Evolutionary conservation across 2,113 vertebrate genomes (phyloP), one percentile per base, ranked within the genome.

Genomic region (Neomonachus schauinslandi): DNA sequence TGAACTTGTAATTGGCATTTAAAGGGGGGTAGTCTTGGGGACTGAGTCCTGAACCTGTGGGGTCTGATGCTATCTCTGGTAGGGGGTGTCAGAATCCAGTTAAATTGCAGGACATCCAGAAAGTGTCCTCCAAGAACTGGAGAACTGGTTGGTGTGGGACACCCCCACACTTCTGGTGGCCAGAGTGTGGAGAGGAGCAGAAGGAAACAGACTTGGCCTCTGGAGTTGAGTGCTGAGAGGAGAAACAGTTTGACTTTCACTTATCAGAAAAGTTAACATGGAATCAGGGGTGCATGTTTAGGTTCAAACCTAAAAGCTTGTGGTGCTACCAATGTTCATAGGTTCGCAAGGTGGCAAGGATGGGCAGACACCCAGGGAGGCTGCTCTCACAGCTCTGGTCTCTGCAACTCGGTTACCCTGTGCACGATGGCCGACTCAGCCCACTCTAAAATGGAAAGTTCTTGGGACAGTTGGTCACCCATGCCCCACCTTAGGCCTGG

Each of bases 321-420:
- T 12, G 57, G 65, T 19, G 19, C 33, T 26, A 5, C 84, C 21
- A 0, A 1, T 5, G 51, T 10, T 74, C 42, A 51, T 10, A 10
- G 7, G 4, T 14, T 2, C 14, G 11, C 0, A 7, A 59, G 46
- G 72, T 24, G 83, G 51, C 0, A 0, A n/a, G 22, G 82, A 2
- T 3, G 7, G 77, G 49, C 28, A 33, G 82, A 31, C 39, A 8
- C 15, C 39, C 1, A 7, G 0, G 51, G 2, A 6, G 53, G n/a
- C 57, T 21, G 84, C 33, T 51, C 12, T 51, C 85, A 61, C 39
- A n/a, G 10, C 65, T 86, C 49, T 10, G 72, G 65, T 12, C 72
- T 57, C 26, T 80, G 89, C 46, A 19, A 7, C 31, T 2, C 1
- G 4, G 36, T 57, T 24, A 7, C 87, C 22, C 16, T 53, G 22